Evolutionary conservation across 2,888 invertebrate genomes (phyloP), one percentile per base, ranked within the genome.

Genomic region (Drosophila eohydei): DNA sequence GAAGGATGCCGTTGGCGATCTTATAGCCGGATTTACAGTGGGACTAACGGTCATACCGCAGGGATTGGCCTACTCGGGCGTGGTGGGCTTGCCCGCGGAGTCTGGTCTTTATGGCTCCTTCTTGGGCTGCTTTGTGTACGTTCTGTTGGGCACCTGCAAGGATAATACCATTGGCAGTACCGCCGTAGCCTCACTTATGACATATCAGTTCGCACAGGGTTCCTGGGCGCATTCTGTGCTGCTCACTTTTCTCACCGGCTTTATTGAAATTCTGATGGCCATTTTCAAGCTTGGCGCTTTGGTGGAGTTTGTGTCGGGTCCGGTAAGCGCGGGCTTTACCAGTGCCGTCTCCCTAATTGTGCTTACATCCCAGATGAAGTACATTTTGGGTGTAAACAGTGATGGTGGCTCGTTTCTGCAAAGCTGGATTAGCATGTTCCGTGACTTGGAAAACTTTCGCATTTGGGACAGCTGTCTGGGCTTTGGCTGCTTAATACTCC

Each of bases 131-230:
- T 96, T 98, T 92, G 94, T 98, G 74, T 98, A 98, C 94, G 96
- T 97, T 78, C 92, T 98, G 72, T 94, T 98, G 81, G 98, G 98
- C 46, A 97, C 97, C 64, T 97, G 97, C 92, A 97, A 97, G 92
- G 98, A 98, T 91, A 96, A 97, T 78, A 98, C 98, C 2, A 95
- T 98, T 85, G 98, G 98, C 9, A 98, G 98, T 40, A 98, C 98
- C 2, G 98, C 98, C 74, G 97, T 98, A 81, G 96, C 97, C 78
- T 97, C 98, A 1, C 94, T 98, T 60, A 94, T 98, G 90, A 97
- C 97, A 1, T 96, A 94, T 91, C 96, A 97, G 93, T 95, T 96
- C 36, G 95, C 96, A 0, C 94, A 94, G 43, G 95, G 95, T 32
- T 91, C 92, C 21, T 93, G 93, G 93, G 95, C 97, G 90, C 83